These are phyloP conservation scores for Pluvialis apricaria DNA, from an alignment of 2,113 vertebrate species.

Conservation along the genomic window DNA sequence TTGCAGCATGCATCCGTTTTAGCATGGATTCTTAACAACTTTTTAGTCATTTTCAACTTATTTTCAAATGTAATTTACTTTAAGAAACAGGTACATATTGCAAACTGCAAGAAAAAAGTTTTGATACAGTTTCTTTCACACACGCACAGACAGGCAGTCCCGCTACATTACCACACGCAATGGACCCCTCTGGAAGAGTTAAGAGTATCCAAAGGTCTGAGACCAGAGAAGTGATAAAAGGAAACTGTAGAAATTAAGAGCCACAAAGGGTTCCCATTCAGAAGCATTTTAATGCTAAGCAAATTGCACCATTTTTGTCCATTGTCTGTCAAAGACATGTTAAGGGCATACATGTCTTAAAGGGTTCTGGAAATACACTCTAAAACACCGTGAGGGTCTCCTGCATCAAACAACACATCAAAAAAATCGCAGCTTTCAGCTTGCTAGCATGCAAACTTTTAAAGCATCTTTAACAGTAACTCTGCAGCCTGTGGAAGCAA, in stretches of 20 bases:
- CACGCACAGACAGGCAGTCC: not conserved
- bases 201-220: not conserved
- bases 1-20: not conserved
- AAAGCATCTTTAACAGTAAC: not conserved
- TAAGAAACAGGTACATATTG: not conserved
- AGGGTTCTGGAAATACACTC: not conserved
- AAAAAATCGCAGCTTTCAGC: not conserved
- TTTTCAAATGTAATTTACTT: not conserved
- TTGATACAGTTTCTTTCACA: not conserved
- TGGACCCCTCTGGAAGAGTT: not conserved
- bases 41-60: not conserved
- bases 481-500: not conserved
- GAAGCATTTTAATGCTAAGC: not conserved
- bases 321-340: not conserved
- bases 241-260: not conserved
- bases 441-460: not conserved
- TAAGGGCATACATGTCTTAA: not conserved
- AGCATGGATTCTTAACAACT: not conserved
- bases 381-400: not conserved
- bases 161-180: not conserved
- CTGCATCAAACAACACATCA: not conserved
- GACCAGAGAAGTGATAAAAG: not conserved
- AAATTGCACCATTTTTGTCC: not conserved
- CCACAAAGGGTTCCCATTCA: not conserved
- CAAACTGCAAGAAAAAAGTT: not conserved